Conservation (phyloP, 2,888 invertebrate species). For the Hyppa rectilinea region DNA sequence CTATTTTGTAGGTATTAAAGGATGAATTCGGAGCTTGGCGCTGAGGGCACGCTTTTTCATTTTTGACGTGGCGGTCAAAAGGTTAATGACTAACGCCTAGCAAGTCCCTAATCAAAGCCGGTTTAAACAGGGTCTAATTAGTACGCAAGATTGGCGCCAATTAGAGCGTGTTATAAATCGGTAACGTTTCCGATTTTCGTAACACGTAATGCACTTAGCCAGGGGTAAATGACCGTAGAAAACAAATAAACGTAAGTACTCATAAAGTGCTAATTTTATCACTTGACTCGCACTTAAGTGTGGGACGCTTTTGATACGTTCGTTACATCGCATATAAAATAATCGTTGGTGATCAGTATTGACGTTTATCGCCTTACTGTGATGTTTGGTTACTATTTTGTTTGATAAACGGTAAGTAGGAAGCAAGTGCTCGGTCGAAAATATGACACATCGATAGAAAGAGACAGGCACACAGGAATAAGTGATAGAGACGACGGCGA, state of each 20-base stretch:
- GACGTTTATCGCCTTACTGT: slow-evolving; percentile 62
- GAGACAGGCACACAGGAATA: neutral
- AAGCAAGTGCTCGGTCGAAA: slow-evolving; percentile 3
- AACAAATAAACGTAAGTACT: slow-evolving; percentile 76
- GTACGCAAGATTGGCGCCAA: slow-evolving; percentile 50
- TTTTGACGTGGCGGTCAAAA: too few relatives aligned
- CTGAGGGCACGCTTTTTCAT: too few relatives aligned
- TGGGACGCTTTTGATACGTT: slow-evolving; percentile 70
- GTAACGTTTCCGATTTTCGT: slow-evolving; percentile 57
- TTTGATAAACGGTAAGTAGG: slow-evolving; percentile 37
- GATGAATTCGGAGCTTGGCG: too few relatives aligned
- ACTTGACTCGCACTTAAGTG: slow-evolving; percentile 74
- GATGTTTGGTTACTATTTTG: slow-evolving; percentile 33
- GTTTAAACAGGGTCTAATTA: slow-evolving; percentile 53
- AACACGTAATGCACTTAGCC: slow-evolving; percentile 48
- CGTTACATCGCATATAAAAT: slow-evolving; percentile 69
- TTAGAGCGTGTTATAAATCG: slow-evolving; percentile 59
- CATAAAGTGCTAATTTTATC: slow-evolving; percentile 83
- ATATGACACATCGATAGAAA: neutral
- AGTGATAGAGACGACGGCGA: neutral
- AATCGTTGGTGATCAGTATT: slow-evolving; percentile 69
- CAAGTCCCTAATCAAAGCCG: slow-evolving; percentile 42
- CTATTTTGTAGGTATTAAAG: too few relatives aligned
- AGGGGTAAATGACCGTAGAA: slow-evolving; percentile 67
- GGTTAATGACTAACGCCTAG: slow-evolving; percentile 31